Evolutionary conservation across 2,888 invertebrate species (phyloP).

Genomic region (Dicycla oo): DNA sequence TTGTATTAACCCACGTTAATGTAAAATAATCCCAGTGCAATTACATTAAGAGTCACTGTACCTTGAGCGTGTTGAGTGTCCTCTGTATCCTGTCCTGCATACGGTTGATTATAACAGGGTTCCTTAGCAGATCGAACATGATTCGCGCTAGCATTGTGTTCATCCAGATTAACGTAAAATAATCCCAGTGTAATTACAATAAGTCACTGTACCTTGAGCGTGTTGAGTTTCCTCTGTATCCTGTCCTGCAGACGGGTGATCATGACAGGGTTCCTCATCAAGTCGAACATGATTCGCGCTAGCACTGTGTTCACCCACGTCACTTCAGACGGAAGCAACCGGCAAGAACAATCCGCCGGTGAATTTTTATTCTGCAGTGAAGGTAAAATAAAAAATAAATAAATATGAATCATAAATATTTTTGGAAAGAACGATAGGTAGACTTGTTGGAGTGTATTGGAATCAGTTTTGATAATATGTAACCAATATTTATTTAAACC

Average conservation of each 20-base stretch:
- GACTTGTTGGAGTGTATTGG: not conserved
- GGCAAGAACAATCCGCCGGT: slow-evolving; percentile 76
- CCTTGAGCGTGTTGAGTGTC: slow-evolving; percentile 96
- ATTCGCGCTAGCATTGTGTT: too few relatives aligned
- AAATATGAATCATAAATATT: not conserved
- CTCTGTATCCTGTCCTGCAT: slow-evolving; percentile 92
- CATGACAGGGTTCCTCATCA: slow-evolving; percentile 93
- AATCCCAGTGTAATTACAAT: not conserved
- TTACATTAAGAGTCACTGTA: slow-evolving; percentile 71
- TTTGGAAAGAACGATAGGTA: not conserved
- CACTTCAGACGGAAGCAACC: slow-evolving; percentile 86
- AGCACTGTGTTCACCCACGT: slow-evolving; percentile 95
- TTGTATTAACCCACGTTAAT: too few relatives aligned
- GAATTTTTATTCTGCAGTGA: slow-evolving; percentile 49
- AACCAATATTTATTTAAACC: too few relatives aligned
- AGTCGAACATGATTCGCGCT: slow-evolving; percentile 95
- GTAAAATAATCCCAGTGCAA: too few relatives aligned
- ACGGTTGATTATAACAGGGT: too few relatives aligned
- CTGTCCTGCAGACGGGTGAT: slow-evolving; percentile 93
- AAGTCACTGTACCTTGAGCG: slow-evolving; percentile 92
- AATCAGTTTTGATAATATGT: not conserved
- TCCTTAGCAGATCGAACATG: too few relatives aligned
- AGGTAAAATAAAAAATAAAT: not conserved
- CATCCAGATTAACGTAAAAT: too few relatives aligned
- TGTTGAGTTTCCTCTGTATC: slow-evolving; percentile 96